Evolutionary conservation across 2,797 vertebrate species (phyloP), one percentile per base, ranked within the genome.

Genomic region (Bryconaethiops microstoma): DNA sequence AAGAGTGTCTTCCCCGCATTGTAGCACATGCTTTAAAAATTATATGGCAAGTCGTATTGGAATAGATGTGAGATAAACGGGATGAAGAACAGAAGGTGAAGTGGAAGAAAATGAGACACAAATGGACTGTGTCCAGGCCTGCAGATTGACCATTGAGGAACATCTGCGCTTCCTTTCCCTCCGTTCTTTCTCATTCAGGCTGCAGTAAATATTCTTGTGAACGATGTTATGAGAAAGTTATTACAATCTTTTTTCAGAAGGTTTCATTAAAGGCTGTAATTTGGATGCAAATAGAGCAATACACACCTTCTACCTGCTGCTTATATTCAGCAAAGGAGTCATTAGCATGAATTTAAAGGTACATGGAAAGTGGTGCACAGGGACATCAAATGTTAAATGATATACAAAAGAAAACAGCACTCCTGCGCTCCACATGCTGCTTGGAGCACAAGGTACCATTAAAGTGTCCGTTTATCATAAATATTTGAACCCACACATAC

Each of bases 61-160:
- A 40, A 65, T 48, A 29, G 67, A 48, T 21, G 67, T 5, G 67
- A 70, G 12, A 17, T 52, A 70, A 48, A 70, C 68, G 0, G 13
- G 1, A 10, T 17, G 68, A 52, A 16, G 45, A 25, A 45, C 25
- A 40, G 35, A n/a, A 65, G 63, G 63, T 65, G 23, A 25, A 42
- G 48, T 25, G 23, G 48, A 17, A 23, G n/a, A 50, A 25, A 45
- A 50, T 14, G 9, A 70, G 10, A 16, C 13, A 1, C 52, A 45
- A 70, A 25, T 29, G 21, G 19, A 54, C 69, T 29, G 14, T 35
- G 21, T 71, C 50, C 69, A 71, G 25, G 69, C 23, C 16, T 29
- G 68, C 48, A 70, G n/a, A 50, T 52, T 50, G 48, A 25, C 68
- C 68, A 50, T 65, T 70, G 68, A 71, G 48, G 68, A 52, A 45